Conservation (phyloP, 2,113 vertebrate species). For the Ameiurus melas region DNA sequence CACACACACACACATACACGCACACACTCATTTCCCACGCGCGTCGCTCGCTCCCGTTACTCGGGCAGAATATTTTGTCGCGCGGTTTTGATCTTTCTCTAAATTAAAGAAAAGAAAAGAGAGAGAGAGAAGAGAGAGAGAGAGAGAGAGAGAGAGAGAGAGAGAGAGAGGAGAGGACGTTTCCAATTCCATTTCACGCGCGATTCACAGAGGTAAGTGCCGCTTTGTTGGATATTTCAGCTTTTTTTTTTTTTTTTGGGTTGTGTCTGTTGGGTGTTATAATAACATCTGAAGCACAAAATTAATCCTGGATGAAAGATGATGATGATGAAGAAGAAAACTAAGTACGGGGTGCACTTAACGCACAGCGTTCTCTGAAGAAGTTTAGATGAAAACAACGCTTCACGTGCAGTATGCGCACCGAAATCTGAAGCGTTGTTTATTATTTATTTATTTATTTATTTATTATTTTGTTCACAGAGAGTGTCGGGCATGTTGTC, state of each 20-base stretch:
- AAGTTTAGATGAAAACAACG: background rate
- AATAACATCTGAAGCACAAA: background rate
- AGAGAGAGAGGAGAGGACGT: background rate
- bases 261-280: background rate
- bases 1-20: background rate
- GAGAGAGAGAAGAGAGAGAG: background rate
- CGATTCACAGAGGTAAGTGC: conserved; percentile 23
- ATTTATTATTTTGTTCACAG: no score
- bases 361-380: background rate
- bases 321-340: background rate
- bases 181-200: background rate
- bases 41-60: conserved; percentile 26
- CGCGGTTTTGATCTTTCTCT: background rate
- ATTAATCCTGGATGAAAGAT: no score
- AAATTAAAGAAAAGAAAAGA: background rate
- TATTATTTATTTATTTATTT: background rate
- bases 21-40: conserved; percentile 25
- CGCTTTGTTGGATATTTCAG: background rate
- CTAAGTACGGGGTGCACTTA: background rate
- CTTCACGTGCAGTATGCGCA: background rate
- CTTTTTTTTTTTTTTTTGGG: background rate
- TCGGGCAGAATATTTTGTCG: background rate
- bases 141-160: background rate
- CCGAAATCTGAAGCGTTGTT: background rate
- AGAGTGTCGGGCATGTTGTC: background rate